Conservation (phyloP, 2,113 vertebrate species). For the Nicator chloris region DNA sequence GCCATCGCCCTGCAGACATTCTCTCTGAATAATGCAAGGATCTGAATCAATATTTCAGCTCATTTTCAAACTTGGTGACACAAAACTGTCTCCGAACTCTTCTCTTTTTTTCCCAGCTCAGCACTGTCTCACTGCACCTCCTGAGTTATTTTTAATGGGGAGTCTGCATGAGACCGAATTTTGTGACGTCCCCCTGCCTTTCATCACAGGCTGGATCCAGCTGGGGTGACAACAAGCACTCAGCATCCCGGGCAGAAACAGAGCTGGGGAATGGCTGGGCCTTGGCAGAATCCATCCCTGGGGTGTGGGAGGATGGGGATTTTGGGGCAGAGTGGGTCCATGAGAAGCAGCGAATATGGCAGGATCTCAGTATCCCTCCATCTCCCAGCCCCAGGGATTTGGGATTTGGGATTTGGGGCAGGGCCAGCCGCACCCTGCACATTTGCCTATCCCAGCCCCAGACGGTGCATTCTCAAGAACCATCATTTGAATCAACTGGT, state of each 20-base stretch:
- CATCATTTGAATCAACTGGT: slow-evolving; percentile 45
- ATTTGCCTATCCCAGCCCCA: neutral
- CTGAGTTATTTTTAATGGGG: slow-evolving; percentile 27
- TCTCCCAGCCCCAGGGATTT: neutral
- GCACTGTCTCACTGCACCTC: neutral
- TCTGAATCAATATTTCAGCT: slow-evolving; percentile 35
- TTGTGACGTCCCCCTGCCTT: slow-evolving; percentile 32
- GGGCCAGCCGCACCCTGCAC: neutral
- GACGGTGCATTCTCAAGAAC: neutral
- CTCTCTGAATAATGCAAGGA: neutral
- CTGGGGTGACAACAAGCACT: neutral
- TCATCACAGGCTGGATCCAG: neutral
- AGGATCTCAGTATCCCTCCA: rapidly evolving
- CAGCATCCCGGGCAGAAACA: neutral
- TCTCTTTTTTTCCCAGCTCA: neutral
- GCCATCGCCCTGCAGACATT: neutral
- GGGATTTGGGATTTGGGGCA: neutral
- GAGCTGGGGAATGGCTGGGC: neutral
- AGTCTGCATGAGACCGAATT: neutral
- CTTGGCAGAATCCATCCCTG: neutral
- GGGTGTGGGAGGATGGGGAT: neutral
- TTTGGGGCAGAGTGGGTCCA: rapidly evolving
- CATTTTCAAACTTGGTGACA: slow-evolving; percentile 31
- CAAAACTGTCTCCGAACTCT: slow-evolving; percentile 37
- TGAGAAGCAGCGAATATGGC: rapidly evolving